These are phyloP conservation scores for Drosophila multiciliata DNA, from an alignment of 2,888 invertebrate genomes.

Conservation along the genomic window DNA sequence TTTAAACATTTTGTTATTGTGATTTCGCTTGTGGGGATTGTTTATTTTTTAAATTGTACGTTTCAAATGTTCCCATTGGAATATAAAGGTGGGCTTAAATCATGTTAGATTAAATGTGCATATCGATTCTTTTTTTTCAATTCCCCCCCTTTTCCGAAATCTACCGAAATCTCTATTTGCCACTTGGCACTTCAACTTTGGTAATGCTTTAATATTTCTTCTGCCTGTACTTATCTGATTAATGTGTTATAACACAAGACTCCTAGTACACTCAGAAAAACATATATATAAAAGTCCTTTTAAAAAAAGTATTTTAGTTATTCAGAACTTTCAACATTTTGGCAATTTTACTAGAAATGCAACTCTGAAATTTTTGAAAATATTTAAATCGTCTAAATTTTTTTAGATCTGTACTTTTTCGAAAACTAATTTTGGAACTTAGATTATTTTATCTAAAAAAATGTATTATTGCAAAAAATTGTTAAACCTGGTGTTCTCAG, in stretches of 20 bases:
- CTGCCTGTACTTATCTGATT: not conserved
- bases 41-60: conserved; percentile 59
- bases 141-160: conserved; percentile 1
- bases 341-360: not conserved
- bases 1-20: conserved; percentile 1
- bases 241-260: not conserved
- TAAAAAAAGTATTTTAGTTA: not conserved
- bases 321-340: not conserved
- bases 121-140: not conserved
- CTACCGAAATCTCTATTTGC: not conserved
- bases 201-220: not conserved
- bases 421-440: not conserved
- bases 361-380: not conserved
- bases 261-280: not conserved
- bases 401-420: not conserved
- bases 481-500: not conserved
- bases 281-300: not conserved
- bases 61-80: conserved; percentile 66
- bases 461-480: not conserved
- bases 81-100: conserved; percentile 69
- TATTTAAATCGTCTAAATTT: not conserved
- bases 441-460: not conserved
- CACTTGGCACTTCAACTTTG: not conserved
- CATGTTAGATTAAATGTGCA: conserved; percentile 26
- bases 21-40: conserved; percentile 17